Evolutionary conservation across 2,113 vertebrate genomes (phyloP).

Genomic region (Donacobius atricapilla): DNA sequence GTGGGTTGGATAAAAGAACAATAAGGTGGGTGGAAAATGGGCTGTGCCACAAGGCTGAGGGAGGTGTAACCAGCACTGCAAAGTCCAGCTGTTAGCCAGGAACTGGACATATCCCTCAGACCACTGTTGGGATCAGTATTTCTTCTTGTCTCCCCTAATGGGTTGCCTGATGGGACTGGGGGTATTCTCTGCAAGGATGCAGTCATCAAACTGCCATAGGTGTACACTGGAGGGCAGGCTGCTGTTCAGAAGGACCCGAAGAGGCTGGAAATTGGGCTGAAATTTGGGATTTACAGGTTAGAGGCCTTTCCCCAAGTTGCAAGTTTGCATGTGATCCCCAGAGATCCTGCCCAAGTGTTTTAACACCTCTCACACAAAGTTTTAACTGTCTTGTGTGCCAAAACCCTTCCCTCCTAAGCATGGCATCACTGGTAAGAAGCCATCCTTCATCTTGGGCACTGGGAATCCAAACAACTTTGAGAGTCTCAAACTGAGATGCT

Average conservation of each 20-base stretch:
- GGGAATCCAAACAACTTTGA: not conserved
- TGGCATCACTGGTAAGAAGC: not conserved
- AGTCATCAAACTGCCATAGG: not conserved
- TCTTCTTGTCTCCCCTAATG: not conserved
- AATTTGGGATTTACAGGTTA: not conserved
- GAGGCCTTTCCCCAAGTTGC: not conserved
- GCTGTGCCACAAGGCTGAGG: not conserved
- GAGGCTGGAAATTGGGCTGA: not conserved
- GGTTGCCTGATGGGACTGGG: fast-evolving
- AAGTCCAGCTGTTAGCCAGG: not conserved
- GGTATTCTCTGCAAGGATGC: not conserved
- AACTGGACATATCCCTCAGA: not conserved
- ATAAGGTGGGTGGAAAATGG: not conserved
- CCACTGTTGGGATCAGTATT: not conserved
- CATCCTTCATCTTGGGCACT: not conserved
- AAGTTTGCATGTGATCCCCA: not conserved
- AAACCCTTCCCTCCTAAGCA: not conserved
- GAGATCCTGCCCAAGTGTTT: not conserved
- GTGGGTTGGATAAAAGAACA: not conserved
- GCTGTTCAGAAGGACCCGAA: not conserved
- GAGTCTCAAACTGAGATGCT: not conserved
- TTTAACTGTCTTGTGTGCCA: not conserved
- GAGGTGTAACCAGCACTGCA: not conserved
- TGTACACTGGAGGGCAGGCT: not conserved
- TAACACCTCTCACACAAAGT: not conserved